A percentile compares a stretch with the other conserved stretches of the same genome.
Conservation (phyloP, 2,797 vertebrate species). For the Ctenopoma kingsleyae region DNA sequence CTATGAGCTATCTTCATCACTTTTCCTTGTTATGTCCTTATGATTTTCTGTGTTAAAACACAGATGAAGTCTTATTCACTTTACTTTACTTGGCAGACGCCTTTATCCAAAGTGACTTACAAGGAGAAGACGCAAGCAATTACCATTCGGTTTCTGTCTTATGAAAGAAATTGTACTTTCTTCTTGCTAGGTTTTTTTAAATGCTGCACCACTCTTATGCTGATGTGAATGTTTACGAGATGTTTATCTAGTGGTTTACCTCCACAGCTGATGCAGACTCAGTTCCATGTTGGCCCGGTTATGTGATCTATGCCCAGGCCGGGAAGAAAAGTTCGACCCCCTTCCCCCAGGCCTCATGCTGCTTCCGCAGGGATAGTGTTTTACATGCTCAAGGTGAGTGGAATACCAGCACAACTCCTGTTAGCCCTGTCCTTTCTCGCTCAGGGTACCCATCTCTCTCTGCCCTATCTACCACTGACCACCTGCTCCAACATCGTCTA, state of each 20-base stretch:
- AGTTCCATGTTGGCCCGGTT: conserved; percentile 63
- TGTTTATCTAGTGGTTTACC: conserved; percentile 27
- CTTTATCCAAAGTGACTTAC: no score
- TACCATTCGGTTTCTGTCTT: no score
- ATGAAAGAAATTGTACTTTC: neutral
- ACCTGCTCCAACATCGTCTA: conserved; percentile 61
- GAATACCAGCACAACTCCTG: conserved; percentile 69
- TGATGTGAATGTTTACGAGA: conserved; percentile 2
- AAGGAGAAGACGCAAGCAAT: no score
- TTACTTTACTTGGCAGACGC: no score
- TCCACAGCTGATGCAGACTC: conserved; percentile 36
- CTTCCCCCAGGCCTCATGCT: conserved; percentile 65
- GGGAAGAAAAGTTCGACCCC: conserved; percentile 57
- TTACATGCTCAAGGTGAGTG: conserved; percentile 77
- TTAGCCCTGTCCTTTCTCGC: conserved; percentile 40
- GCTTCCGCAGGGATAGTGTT: conserved; percentile 75
- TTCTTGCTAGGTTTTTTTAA: neutral
- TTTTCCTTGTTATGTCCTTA: conserved; percentile 1
- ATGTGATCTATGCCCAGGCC: conserved; percentile 71
- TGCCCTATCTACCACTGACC: conserved; percentile 52
- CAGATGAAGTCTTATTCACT: no score
- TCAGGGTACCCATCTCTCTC: conserved; percentile 41
- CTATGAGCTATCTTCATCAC: conserved; percentile 1
- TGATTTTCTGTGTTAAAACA: conserved; percentile 1
- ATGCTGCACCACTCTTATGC: neutral